Conservation (phyloP, 1,140 invertebrate species). For the Zeugodacus cucurbitae region DNA sequence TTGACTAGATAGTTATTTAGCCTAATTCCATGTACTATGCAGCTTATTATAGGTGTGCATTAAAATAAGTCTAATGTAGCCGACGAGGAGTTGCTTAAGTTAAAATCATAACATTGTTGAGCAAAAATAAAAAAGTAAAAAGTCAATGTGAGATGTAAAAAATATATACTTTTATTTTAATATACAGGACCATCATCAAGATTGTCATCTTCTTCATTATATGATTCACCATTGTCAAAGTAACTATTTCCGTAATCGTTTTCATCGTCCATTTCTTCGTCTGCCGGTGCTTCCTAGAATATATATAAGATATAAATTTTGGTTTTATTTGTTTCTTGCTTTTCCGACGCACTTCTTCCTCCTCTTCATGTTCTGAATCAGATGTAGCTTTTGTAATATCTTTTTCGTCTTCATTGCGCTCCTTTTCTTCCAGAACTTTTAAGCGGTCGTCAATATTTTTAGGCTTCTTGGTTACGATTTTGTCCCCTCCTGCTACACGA, state of each 20-base stretch:
- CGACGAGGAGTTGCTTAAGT: background rate
- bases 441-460: slow-evolving; percentile 62
- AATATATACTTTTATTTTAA: slow-evolving; percentile 57
- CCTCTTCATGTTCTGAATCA: slow-evolving; percentile 69
- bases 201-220: slow-evolving; percentile 88
- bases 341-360: slow-evolving; percentile 58
- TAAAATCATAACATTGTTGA: background rate
- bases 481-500: slow-evolving; percentile 32
- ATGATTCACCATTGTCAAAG: slow-evolving; percentile 89
- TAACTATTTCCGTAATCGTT: slow-evolving; percentile 86
- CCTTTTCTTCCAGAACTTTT: slow-evolving; percentile 71
- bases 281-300: slow-evolving; percentile 67
- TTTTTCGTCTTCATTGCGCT: slow-evolving; percentile 69
- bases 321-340: slow-evolving; percentile 44
- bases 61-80: slow-evolving; percentile 1
- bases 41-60: background rate
- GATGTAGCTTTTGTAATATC: slow-evolving; percentile 67
- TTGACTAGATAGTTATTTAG: slow-evolving; percentile 65
- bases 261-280: slow-evolving; percentile 79
- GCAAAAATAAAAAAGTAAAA: slow-evolving; percentile 24
- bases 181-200: slow-evolving; percentile 81
- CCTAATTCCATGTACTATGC: background rate
- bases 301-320: slow-evolving; percentile 51
- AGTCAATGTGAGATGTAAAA: background rate
- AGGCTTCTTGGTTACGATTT: slow-evolving; percentile 48